Conservation (phyloP, 2,888 invertebrate species). For the Salpingus planirostris region DNA sequence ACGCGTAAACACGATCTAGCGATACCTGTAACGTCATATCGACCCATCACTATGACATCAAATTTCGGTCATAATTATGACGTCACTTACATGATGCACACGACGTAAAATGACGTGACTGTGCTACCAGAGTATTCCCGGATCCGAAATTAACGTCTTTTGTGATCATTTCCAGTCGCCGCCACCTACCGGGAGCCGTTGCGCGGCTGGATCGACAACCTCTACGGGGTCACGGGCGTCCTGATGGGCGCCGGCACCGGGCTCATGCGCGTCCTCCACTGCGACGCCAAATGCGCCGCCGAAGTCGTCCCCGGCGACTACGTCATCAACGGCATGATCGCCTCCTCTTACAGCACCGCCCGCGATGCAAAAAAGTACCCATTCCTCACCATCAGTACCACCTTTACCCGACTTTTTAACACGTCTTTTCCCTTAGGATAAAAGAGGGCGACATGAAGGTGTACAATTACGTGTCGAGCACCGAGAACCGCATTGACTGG, state of each 20-base stretch:
- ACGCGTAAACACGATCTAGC: too few species aligned
- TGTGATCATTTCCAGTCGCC: slow-evolving; percentile 36
- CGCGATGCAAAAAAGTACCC: slow-evolving; percentile 9
- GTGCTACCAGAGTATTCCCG: too few species aligned
- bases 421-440: too few species aligned
- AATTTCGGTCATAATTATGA: too few species aligned
- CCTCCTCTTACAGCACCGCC: slow-evolving; percentile 43
- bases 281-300: slow-evolving; percentile 52
- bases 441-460: too few species aligned
- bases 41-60: too few species aligned
- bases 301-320: slow-evolving; percentile 76
- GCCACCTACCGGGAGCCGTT: slow-evolving; percentile 59
- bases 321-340: slow-evolving; percentile 64
- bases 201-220: slow-evolving; percentile 78
- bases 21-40: too few species aligned
- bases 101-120: too few species aligned
- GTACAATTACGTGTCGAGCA: slow-evolving; percentile 11
- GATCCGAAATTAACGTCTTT: too few species aligned
- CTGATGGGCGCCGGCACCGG: slow-evolving; percentile 10
- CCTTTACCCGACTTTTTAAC: too few species aligned
- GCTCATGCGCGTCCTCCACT: slow-evolving; percentile 42
- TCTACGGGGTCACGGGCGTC: slow-evolving; percentile 70
- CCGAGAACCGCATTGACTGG: slow-evolving; percentile 8
- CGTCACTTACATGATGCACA: too few species aligned
- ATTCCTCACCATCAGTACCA: too few species aligned